Evolutionary conservation across 2,113 vertebrate genomes (phyloP), one percentile per base, ranked within the genome.

Genomic region (Cheilinus undulatus): DNA sequence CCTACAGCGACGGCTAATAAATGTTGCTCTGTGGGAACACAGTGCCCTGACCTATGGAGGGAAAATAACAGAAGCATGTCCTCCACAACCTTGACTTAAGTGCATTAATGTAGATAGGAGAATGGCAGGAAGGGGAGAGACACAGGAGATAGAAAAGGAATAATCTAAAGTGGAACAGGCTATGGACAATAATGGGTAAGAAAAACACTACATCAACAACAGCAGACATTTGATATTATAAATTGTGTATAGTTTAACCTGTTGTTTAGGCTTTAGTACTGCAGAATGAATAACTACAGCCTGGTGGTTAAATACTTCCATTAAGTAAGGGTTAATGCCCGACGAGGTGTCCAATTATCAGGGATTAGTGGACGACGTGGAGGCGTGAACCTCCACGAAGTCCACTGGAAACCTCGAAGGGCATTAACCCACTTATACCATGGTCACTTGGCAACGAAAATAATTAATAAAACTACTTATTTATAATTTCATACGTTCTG

Each of bases 21-120:
- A 84, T 83, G 80, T 20, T 61, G 58, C 48, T 73, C 57, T 48
- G 65, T 49, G 40, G 72, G 64, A 78, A 82, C 75, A 74, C 73
- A 84, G 73, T 76, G 79, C 53, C 69, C 64, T 58, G 61, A 83
- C 78, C 61, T 75, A 65, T 73, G 56, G 53, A 1, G 27, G 46
- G 36, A 45, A 57, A 67, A 65, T 50, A 68, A 53, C 50, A 57
- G 28, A 62, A 54, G 17, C 42, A 40, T 45, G 54, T 61, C 22
- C 57, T 61, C 19, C 28, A 42, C 23, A 30, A 53, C 42, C 42
- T 45, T 45, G 42, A n/a, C 42, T 45, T 45, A 42, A 19, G 19
- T 42, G 15, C 40, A 42, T 19, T 42, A 45, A 45, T 45, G 6
- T 5, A 45, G 42, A 45, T 45, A 19, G 8, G 8, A 20, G 42